Evolutionary conservation across 1,140 invertebrate genomes (phyloP).

Genomic region (Paraescarpia echinospica): DNA sequence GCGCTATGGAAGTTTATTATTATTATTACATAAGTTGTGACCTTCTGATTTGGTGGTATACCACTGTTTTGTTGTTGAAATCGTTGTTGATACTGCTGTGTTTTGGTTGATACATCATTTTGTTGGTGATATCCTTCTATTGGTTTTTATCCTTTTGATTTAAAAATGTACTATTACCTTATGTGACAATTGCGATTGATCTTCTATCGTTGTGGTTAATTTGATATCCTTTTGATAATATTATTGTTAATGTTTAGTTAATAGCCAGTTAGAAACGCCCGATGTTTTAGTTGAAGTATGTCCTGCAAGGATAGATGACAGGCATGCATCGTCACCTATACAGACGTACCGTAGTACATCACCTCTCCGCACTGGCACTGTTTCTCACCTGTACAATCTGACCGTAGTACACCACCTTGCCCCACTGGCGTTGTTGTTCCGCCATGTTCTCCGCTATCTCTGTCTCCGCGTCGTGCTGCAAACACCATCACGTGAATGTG

Average conservation of each 20-base stretch:
- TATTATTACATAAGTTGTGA: too few species aligned
- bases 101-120: neutral
- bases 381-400: conserved; percentile 31
- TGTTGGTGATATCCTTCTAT: neutral
- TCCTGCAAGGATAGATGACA: neutral
- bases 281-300: neutral
- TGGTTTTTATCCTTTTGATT: too few species aligned
- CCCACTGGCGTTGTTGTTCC: conserved; percentile 32
- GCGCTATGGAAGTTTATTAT: too few species aligned
- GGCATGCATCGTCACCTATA: too few species aligned
- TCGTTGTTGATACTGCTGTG: neutral
- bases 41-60: too few species aligned
- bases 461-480: conserved; percentile 24
- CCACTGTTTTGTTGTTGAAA: too few species aligned
- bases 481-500: neutral
- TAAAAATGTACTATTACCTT: too few species aligned
- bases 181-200: neutral
- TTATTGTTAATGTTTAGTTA: too few species aligned
- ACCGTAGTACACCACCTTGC: conserved; percentile 31
- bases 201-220: neutral
- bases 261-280: neutral
- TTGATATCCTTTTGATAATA: neutral
- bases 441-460: conserved; percentile 34
- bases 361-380: neutral
- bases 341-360: too few species aligned